phyloP scores from a whole-genome alignment of 2,113 vertebrate genomes.

The Aramus guarauna region DNA sequence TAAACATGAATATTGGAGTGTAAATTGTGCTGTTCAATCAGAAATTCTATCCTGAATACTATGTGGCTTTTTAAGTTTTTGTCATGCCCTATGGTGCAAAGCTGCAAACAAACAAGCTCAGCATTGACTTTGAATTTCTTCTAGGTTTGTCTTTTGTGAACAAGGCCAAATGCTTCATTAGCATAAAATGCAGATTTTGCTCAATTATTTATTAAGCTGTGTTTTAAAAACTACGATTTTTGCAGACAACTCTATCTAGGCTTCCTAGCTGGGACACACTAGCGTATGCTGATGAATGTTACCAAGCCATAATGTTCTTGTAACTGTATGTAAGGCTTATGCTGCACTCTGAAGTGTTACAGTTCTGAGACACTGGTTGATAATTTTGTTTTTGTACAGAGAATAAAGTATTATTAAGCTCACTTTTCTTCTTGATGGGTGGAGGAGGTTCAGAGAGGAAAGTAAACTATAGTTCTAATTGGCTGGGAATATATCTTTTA shows the following conservation, averaged over 20 bases:
- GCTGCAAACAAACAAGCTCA: neutral
- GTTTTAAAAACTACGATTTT: neutral
- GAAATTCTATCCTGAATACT: neutral
- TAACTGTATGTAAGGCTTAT: neutral
- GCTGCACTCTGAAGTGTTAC: neutral
- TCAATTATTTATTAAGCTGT: neutral
- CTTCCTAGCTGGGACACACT: neutral
- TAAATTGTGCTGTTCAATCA: neutral
- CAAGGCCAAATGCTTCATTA: neutral
- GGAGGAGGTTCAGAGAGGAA: fast-evolving
- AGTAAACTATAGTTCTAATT: neutral
- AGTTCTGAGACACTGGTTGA: neutral
- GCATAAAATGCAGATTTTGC: neutral
- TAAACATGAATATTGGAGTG: neutral
- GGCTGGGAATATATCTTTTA: neutral
- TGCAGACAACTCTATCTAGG: neutral
- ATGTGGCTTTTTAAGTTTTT: neutral
- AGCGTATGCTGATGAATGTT: neutral
- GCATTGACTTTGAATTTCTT: neutral
- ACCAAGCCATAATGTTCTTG: neutral
- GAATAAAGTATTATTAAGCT: neutral
- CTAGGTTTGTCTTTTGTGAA: neutral
- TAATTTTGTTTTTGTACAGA: neutral
- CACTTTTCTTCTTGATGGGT: neutral
- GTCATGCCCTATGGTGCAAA: neutral